These are phyloP conservation scores for Hermaeophaga mercurialis DNA, from an alignment of 2,888 invertebrate genomes.

Conservation along the genomic window DNA sequence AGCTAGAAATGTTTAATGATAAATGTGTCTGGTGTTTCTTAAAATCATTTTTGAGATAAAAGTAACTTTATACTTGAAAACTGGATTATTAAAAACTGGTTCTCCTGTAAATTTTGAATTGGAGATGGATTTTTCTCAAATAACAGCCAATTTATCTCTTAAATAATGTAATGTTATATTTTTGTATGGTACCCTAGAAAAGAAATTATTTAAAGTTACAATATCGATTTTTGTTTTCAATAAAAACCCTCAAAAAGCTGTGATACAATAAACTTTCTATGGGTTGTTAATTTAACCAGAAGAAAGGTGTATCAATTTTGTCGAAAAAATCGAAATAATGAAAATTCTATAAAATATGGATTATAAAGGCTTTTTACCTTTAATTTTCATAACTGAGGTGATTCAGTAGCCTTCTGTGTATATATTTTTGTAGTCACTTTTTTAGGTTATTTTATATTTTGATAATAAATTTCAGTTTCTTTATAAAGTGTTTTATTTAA, in stretches of 20 bases:
- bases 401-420: constrained; percentile 37
- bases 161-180: no score
- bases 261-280: constrained; percentile 48
- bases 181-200: no score
- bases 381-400: constrained; percentile 27
- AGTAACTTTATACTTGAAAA: no score
- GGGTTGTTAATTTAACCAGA: constrained; percentile 20
- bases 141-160: no score
- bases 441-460: constrained; percentile 50
- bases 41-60: no score
- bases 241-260: constrained; percentile 54
- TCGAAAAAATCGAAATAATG: constrained; percentile 10
- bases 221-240: constrained; percentile 36
- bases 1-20: no score
- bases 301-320: constrained; percentile 15
- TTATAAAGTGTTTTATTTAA: constrained; percentile 34
- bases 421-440: constrained; percentile 46
- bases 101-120: no score
- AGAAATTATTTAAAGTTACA: no score
- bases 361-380: constrained; percentile 24
- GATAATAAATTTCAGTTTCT: constrained; percentile 47
- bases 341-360: constrained; percentile 16
- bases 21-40: no score
- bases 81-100: no score
- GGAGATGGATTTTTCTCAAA: no score